phyloP scores from a whole-genome alignment of 2,113 vertebrate species.

The Neopipo cinnamomea region DNA sequence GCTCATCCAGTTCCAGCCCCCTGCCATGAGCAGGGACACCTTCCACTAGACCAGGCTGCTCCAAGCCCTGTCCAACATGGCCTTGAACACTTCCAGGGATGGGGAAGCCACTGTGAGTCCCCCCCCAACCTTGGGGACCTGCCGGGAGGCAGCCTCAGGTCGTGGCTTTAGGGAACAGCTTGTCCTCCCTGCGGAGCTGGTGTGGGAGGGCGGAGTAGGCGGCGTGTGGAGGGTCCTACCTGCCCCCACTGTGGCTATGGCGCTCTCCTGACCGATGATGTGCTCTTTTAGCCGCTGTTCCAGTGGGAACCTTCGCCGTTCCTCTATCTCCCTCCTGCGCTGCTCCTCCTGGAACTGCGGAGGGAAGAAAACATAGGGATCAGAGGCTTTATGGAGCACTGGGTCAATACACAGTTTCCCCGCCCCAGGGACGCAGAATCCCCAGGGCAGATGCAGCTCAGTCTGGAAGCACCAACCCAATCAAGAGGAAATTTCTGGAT shows the following conservation, averaged over 20 bases:
- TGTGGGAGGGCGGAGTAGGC: not conserved
- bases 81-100: not conserved
- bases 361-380: not conserved
- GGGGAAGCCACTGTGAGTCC: not conserved
- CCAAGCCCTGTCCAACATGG: not conserved
- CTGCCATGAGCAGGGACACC: not conserved
- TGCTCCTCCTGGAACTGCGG: constrained; percentile 86
- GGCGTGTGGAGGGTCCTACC: constrained; percentile 69
- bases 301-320: constrained; percentile 89
- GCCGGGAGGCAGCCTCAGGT: rapidly evolving
- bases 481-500: not conserved
- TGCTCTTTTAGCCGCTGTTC: constrained; percentile 91
- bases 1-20: not conserved
- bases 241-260: constrained; percentile 91
- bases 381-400: not conserved
- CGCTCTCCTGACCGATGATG: constrained; percentile 94
- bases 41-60: not conserved
- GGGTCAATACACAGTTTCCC: rapidly evolving
- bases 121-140: not conserved
- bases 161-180: not conserved
- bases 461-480: not conserved
- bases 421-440: not conserved
- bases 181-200: not conserved
- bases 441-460: not conserved
- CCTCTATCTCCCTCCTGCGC: constrained; percentile 80